A percentile compares a stretch with the other conserved stretches of the same genome.
Conservation (phyloP, 35 echinoderm and acorn worm genomes). For the Diadema setosum region DNA sequence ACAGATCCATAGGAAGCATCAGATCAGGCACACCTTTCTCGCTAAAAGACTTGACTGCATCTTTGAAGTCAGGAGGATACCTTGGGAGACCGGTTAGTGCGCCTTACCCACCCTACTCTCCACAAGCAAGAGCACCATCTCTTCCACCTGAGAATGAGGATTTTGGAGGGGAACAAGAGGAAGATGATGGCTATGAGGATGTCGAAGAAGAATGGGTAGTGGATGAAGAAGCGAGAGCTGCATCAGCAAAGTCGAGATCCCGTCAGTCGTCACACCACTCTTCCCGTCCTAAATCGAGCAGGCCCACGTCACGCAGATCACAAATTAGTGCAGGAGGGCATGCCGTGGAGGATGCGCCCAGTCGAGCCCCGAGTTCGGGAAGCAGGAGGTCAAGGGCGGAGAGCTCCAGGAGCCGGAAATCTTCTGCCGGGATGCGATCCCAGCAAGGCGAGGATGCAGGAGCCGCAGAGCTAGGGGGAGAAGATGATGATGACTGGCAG, state of each 20-base stretch:
- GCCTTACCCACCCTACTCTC: conserved; percentile 49
- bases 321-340: not conserved
- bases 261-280: not conserved
- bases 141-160: conserved; percentile 13
- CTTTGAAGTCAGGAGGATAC: conserved; percentile 63
- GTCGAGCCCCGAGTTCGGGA: not conserved
- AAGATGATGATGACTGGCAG: conserved; percentile 10
- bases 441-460: not conserved
- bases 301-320: not conserved
- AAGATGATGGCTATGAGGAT: not conserved
- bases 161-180: not conserved
- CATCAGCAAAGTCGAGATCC: not conserved
- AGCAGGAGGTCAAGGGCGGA: not conserved
- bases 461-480: not conserved
- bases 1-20: not conserved
- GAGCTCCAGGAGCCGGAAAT: not conserved
- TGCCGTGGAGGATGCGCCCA: not conserved
- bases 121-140: not conserved
- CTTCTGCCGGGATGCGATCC: not conserved
- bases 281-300: not conserved
- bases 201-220: too few species aligned
- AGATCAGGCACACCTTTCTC: conserved; percentile 52
- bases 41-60: conserved; percentile 64
- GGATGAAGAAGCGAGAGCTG: not conserved
- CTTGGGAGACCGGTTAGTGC: conserved; percentile 56